Conservation (phyloP, 2,113 vertebrate genomes). For the Panthera uncia region DNA sequence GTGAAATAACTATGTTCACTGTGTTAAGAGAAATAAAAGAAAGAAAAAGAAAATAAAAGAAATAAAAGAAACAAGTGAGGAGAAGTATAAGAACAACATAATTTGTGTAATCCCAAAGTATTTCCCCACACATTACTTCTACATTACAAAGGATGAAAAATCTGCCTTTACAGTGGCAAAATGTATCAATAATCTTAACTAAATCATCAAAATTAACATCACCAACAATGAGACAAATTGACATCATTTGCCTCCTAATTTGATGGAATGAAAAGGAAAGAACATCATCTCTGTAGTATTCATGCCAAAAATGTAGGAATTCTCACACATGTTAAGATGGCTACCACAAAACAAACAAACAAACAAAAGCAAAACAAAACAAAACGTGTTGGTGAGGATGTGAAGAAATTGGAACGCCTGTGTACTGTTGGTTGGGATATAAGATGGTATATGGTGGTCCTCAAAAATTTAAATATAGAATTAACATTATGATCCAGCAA, state of each 20-base stretch:
- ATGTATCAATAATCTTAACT: not conserved
- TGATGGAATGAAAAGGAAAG: not conserved
- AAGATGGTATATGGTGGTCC: not conserved
- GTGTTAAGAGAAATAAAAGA: not conserved
- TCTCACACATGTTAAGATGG: not conserved
- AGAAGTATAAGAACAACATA: not conserved
- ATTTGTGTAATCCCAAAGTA: not conserved
- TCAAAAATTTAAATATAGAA: not conserved
- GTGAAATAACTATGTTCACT: not conserved
- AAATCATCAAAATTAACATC: not conserved
- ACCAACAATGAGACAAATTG: not conserved
- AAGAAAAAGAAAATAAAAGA: not conserved
- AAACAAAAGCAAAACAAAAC: not conserved
- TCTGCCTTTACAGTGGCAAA: not conserved
- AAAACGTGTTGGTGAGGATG: not conserved
- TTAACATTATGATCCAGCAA: not conserved
- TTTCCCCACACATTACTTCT: not conserved
- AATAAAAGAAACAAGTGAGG: not conserved
- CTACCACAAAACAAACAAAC: not conserved
- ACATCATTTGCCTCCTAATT: not conserved
- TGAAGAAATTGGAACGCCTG: not conserved
- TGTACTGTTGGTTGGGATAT: not conserved
- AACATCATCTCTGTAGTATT: not conserved
- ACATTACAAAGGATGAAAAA: not conserved
- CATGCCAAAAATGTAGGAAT: not conserved